Conservation (phyloP, 1,140 invertebrate genomes). For the Drosophila ercepeae region DNA sequence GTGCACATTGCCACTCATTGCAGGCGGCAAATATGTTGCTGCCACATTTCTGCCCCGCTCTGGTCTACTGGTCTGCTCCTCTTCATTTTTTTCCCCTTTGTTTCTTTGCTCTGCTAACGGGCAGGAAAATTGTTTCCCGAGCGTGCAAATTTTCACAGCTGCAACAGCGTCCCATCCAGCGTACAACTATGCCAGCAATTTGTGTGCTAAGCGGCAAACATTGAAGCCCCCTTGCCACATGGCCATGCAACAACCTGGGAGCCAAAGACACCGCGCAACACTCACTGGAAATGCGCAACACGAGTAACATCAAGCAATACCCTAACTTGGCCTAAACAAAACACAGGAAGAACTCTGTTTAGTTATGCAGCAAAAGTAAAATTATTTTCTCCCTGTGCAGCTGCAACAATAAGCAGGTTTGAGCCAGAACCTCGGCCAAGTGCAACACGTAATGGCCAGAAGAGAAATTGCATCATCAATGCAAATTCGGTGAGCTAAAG, state of each 20-base stretch:
- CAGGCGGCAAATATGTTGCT: conserved; percentile 72
- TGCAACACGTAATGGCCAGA: conserved; percentile 22
- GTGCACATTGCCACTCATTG: conserved; percentile 35
- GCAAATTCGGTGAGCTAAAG: conserved; percentile 62
- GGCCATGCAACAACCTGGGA: conserved; percentile 29
- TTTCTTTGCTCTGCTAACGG: conserved; percentile 64
- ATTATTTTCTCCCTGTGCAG: background rate
- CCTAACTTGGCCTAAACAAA: conserved; percentile 2
- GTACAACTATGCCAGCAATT: conserved; percentile 72
- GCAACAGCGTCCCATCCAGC: conserved; percentile 37
- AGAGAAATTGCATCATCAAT: conserved; percentile 77
- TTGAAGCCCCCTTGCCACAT: conserved; percentile 10
- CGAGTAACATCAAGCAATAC: conserved; percentile 3
- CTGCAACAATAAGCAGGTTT: background rate
- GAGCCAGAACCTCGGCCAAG: background rate
- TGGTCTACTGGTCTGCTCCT: background rate
- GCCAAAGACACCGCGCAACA: conserved; percentile 49
- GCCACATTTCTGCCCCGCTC: conserved; percentile 49
- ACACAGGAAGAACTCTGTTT: background rate
- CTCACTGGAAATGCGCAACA: conserved; percentile 16
- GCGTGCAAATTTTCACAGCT: conserved; percentile 81
- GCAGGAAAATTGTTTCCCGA: conserved; percentile 75
- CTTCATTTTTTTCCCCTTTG: conserved; percentile 14
- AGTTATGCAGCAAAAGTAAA: too few relatives aligned
- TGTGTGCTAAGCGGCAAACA: conserved; percentile 56